These are phyloP conservation scores for Mystacides longicornis DNA, from an alignment of 2,888 invertebrate genomes.

Conservation along the genomic window DNA sequence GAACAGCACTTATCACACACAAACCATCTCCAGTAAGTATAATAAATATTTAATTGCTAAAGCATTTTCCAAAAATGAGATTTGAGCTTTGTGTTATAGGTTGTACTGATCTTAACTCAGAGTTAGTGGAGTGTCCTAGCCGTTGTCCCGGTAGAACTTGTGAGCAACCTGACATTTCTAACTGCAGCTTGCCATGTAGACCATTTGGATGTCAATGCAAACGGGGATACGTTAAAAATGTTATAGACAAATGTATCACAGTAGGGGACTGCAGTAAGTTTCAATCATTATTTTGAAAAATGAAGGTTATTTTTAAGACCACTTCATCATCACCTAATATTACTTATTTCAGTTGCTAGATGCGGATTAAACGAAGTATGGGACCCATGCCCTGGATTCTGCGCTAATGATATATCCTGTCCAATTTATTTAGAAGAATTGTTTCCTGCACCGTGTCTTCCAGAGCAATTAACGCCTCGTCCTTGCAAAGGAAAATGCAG, in stretches of 20 bases:
- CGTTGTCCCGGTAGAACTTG: not conserved
- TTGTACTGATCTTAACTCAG: not conserved
- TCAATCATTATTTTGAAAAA: no score
- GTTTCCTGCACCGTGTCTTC: not conserved
- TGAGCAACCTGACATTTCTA: not conserved
- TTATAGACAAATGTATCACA: not conserved
- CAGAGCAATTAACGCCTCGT: not conserved
- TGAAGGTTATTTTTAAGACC: no score
- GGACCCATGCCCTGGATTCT: not conserved
- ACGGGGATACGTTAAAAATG: not conserved
- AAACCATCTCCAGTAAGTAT: no score
- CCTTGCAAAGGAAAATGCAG: not conserved
- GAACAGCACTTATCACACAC: no score
- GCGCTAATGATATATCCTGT: not conserved
- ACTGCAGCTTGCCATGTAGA: not conserved
- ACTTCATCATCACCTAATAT: no score
- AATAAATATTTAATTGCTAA: no score
- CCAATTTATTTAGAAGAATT: not conserved
- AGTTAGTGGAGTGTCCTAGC: not conserved
- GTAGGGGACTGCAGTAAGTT: not conserved
- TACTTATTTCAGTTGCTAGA: not conserved
- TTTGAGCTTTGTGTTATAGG: no score
- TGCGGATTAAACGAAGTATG: not conserved
- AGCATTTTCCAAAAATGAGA: no score
- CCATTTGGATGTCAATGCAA: not conserved